Percentiles rank a stretch among this genome's conserved stretches.
These are phyloP conservation scores for Diarsia mendica DNA, from an alignment of 2,888 invertebrate species.

Conservation along the genomic window DNA sequence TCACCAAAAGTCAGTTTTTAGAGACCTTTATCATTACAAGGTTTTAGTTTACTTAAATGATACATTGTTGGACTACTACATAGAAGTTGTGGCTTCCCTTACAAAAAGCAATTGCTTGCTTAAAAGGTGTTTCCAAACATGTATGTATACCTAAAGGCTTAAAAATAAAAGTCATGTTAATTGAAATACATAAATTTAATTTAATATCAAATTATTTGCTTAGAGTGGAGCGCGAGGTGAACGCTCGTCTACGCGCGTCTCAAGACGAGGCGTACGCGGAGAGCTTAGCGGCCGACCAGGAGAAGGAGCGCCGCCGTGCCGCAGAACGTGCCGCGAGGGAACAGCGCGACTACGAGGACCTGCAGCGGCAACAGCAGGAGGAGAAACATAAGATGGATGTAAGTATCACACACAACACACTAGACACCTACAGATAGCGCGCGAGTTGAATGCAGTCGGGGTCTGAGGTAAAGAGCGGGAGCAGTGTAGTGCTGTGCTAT, in stretches of 20 bases:
- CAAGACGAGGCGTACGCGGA: constrained; percentile 98
- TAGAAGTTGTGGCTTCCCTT: background rate
- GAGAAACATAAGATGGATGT: constrained; percentile 73
- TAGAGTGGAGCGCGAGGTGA: constrained; percentile 95
- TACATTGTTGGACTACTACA: background rate
- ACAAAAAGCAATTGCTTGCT: background rate
- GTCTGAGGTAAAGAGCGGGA: too few relatives aligned
- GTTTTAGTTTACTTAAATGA: background rate
- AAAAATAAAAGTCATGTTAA: background rate
- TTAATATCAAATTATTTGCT: background rate
- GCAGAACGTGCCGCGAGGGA: constrained; percentile 77
- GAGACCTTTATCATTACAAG: background rate
- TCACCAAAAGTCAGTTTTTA: background rate
- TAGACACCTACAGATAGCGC: too few relatives aligned
- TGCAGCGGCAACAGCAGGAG: constrained; percentile 73
- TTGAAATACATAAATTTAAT: background rate
- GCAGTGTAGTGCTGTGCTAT: too few relatives aligned
- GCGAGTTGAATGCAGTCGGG: too few relatives aligned
- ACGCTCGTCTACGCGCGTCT: constrained; percentile 95
- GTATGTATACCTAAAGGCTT: background rate
- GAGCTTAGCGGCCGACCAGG: constrained; percentile 97
- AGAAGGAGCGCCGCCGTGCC: constrained; percentile 95
- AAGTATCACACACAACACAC: constrained; percentile 5
- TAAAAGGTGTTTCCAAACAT: background rate
- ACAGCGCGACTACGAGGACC: constrained; percentile 86